These are phyloP conservation scores for Mormyrops boulengeri DNA, from an alignment of 2,797 vertebrate genomes.

Conservation along the genomic window DNA sequence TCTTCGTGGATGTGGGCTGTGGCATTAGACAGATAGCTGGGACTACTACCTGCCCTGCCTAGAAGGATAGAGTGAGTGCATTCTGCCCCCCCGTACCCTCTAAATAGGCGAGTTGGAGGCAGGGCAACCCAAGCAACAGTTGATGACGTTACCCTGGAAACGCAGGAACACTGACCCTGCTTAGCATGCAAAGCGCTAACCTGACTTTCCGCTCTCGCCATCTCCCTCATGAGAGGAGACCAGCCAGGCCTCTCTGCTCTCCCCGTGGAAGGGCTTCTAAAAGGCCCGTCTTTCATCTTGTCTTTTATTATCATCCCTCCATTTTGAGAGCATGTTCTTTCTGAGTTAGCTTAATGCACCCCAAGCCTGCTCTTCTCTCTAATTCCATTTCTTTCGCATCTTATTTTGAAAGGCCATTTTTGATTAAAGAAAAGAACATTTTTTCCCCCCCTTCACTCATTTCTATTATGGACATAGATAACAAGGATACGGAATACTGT, in stretches of 20 bases:
- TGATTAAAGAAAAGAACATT: neutral
- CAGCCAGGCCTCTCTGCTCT: neutral
- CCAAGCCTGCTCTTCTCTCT: neutral
- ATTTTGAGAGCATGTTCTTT: neutral
- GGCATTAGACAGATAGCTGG: neutral
- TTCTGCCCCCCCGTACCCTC: neutral
- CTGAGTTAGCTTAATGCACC: neutral
- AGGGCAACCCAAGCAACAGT: neutral
- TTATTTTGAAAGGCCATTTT: neutral
- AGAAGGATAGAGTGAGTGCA: neutral
- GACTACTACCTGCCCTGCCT: neutral
- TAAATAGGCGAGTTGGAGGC: neutral
- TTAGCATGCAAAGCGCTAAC: constrained; percentile 2
- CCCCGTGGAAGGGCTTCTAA: neutral
- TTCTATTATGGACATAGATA: neutral
- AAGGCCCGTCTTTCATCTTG: constrained; percentile 1
- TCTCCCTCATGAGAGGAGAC: constrained; percentile 6
- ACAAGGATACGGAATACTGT: neutral
- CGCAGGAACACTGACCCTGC: constrained; percentile 2
- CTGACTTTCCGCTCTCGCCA: neutral
- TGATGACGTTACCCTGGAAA: constrained; percentile 5
- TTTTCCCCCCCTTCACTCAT: neutral
- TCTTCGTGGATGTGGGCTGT: neutral
- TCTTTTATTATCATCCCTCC: neutral
- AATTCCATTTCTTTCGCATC: neutral